A percentile compares a stretch with the other conserved stretches of the same genome.
Conservation (phyloP, 2,113 vertebrate species). For the Hippolais icterina region DNA sequence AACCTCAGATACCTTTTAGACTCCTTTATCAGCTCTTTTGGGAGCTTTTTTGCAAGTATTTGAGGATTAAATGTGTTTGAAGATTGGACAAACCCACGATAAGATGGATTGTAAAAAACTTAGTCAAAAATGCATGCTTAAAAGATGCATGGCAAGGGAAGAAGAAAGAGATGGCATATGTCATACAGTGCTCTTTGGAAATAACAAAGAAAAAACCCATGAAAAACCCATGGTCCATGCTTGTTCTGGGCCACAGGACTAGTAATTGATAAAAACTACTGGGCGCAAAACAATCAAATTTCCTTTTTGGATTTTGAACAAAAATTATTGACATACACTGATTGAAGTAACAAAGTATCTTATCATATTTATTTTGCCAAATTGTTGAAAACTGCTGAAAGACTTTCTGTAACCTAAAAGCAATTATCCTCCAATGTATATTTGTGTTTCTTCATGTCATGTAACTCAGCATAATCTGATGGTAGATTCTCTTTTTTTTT, state of each 20-base stretch:
- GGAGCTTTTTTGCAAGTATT: neutral
- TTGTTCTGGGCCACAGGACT: neutral
- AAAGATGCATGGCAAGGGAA: neutral
- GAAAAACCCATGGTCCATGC: neutral
- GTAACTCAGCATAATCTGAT: neutral
- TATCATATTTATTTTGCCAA: neutral
- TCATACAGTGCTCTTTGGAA: neutral
- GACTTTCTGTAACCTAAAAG: neutral
- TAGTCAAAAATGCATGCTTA: neutral
- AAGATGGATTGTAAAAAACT: neutral
- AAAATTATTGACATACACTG: neutral
- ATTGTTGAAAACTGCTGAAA: neutral
- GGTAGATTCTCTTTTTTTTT: neutral
- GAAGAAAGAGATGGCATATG: neutral
- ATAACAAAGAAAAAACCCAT: neutral
- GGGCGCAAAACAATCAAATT: neutral
- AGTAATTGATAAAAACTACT: neutral
- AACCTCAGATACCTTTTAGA: neutral
- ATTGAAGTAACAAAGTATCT: neutral
- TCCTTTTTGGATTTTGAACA: neutral
- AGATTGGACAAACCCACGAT: neutral
- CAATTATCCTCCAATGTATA: neutral
- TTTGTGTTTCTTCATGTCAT: neutral
- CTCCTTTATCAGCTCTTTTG: neutral
- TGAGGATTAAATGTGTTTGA: neutral